These are phyloP conservation scores for Lateolabrax maculatus DNA, from an alignment of 2,797 vertebrate genomes.

Conservation along the genomic window DNA sequence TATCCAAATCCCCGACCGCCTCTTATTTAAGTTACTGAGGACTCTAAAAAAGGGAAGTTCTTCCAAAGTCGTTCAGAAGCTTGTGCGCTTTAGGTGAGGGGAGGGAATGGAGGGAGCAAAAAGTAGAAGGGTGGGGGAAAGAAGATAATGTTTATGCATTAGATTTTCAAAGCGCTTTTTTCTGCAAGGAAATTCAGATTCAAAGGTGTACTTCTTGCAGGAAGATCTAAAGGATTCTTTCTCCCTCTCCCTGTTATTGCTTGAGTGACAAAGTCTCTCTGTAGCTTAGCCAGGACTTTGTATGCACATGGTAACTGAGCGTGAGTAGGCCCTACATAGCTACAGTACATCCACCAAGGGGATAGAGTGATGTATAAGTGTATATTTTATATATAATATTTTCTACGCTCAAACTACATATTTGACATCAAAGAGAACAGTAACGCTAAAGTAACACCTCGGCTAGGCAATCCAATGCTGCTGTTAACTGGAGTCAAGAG, in stretches of 20 bases:
- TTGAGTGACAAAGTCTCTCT: slow-evolving; percentile 87
- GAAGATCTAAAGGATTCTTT: slow-evolving; percentile 87
- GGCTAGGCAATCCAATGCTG: slow-evolving; percentile 51
- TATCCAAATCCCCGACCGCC: slow-evolving; percentile 87
- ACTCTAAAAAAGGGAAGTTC: slow-evolving; percentile 86
- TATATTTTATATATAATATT: slow-evolving; percentile 74
- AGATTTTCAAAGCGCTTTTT: slow-evolving; percentile 89
- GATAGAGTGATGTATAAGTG: slow-evolving; percentile 62
- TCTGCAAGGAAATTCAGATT: slow-evolving; percentile 89
- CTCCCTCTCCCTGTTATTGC: slow-evolving; percentile 84
- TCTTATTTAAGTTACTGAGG: slow-evolving; percentile 89
- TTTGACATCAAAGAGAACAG: slow-evolving; percentile 77
- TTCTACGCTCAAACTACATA: slow-evolving; percentile 70
- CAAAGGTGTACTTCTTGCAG: slow-evolving; percentile 88
- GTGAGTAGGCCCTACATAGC: slow-evolving; percentile 73
- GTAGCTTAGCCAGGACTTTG: slow-evolving; percentile 85
- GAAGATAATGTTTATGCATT: slow-evolving; percentile 90
- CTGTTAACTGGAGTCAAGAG: slow-evolving; percentile 59
- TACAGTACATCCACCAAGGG: slow-evolving; percentile 67
- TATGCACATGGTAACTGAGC: slow-evolving; percentile 77
- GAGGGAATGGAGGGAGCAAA: slow-evolving; percentile 78
- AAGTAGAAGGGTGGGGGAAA: slow-evolving; percentile 67
- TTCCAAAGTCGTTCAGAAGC: slow-evolving; percentile 88
- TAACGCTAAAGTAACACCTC: slow-evolving; percentile 57
- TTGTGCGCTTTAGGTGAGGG: slow-evolving; percentile 85